Evolutionary conservation across 2,113 vertebrate species (phyloP).

Genomic region (Catharus fuscescens): DNA sequence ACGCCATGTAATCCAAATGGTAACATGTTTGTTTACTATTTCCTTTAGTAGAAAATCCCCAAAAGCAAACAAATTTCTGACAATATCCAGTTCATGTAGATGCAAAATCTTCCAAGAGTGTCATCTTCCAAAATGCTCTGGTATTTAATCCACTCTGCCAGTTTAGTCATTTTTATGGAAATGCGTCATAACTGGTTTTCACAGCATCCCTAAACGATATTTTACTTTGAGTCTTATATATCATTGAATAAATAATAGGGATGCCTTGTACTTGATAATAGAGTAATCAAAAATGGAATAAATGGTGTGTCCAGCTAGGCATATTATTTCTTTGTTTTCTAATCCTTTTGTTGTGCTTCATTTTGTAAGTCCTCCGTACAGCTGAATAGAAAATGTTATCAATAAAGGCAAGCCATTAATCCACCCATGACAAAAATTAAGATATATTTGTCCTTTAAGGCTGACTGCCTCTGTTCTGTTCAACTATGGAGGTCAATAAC

Average conservation of each 20-base stretch:
- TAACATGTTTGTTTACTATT: conserved; percentile 36
- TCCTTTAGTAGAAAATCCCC: conserved; percentile 20
- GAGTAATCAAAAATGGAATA: conserved; percentile 40
- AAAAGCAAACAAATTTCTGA: conserved; percentile 38
- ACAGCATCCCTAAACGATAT: neutral
- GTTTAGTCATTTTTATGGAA: conserved; percentile 26
- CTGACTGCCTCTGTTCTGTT: conserved; percentile 63
- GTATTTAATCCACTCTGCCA: conserved; percentile 22
- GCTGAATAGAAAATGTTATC: conserved; percentile 67
- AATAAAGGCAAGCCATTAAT: conserved; percentile 68
- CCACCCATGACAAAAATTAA: conserved; percentile 69
- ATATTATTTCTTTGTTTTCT: conserved; percentile 61
- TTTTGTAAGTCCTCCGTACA: conserved; percentile 16
- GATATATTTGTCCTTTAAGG: conserved; percentile 70
- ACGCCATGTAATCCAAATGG: neutral
- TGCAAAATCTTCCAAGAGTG: conserved; percentile 14
- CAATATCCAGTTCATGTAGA: conserved; percentile 13
- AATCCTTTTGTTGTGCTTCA: conserved; percentile 47
- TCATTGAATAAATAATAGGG: conserved; percentile 23
- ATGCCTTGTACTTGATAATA: conserved; percentile 29
- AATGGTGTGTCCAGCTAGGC: conserved; percentile 31
- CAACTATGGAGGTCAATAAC: conserved; percentile 70
- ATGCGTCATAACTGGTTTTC: conserved; percentile 1
- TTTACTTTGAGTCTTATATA: conserved; percentile 44
- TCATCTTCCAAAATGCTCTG: conserved; percentile 35